These are phyloP conservation scores for Leguminivora glycinivorella DNA, from an alignment of 1,140 invertebrate species.

Conservation along the genomic window DNA sequence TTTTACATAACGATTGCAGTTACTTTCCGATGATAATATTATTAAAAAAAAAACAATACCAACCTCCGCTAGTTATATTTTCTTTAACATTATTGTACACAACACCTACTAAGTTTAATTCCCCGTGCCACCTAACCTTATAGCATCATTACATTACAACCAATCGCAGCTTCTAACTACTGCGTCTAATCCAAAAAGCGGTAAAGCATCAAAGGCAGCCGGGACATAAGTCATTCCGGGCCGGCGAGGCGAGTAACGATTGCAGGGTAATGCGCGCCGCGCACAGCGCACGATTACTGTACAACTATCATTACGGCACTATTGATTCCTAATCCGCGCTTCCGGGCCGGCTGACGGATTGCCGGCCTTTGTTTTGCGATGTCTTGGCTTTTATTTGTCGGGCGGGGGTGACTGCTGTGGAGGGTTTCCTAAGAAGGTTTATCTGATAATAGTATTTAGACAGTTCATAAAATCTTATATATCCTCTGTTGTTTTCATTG, in stretches of 20 bases:
- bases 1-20: too few relatives aligned
- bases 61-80: too few relatives aligned
- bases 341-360: slow-evolving; percentile 71
- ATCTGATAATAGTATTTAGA: too few relatives aligned
- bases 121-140: not conserved
- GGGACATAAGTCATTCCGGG: slow-evolving; percentile 1
- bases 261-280: slow-evolving; percentile 37
- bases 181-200: not conserved
- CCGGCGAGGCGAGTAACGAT: slow-evolving; percentile 11
- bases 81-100: not conserved
- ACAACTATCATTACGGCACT: slow-evolving; percentile 78
- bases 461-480: too few relatives aligned
- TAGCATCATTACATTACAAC: not conserved
- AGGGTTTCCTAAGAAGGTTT: not conserved
- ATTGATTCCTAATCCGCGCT: slow-evolving; percentile 79
- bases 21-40: too few relatives aligned
- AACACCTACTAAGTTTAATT: not conserved
- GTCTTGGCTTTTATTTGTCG: not conserved
- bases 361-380: slow-evolving; percentile 51
- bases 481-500: too few relatives aligned
- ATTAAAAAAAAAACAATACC: too few relatives aligned
- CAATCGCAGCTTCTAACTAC: slow-evolving; percentile 4
- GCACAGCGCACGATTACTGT: slow-evolving; percentile 70
- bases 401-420: not conserved
- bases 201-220: not conserved